A percentile compares a stretch with the other conserved stretches of the same genome.
These are phyloP conservation scores for Trypoxylon attenuatum DNA, from an alignment of 2,888 invertebrate genomes.

Conservation along the genomic window DNA sequence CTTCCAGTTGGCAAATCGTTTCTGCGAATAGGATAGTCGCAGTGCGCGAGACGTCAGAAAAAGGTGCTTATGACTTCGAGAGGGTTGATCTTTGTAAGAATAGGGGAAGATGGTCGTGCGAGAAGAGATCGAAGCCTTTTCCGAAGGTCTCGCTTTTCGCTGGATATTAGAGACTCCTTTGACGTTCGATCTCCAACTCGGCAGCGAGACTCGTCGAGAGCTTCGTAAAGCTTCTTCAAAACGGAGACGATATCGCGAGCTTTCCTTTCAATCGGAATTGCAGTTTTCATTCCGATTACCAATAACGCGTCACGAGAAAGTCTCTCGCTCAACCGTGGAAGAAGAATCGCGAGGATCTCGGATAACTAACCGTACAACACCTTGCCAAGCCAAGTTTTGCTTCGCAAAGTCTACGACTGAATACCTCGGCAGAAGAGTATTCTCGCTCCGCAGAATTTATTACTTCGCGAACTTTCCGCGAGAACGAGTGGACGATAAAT, in stretches of 20 bases:
- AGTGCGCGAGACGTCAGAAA: background rate
- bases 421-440: too few relatives aligned
- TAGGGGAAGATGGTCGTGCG: constrained; percentile 25
- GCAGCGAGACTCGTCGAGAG: background rate
- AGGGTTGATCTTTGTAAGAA: constrained; percentile 16
- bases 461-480: background rate
- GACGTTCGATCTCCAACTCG: constrained; percentile 5
- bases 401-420: too few relatives aligned
- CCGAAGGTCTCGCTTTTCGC: constrained; percentile 8
- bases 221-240: constrained; percentile 7
- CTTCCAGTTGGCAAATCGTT: too few relatives aligned
- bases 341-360: constrained; percentile 20
- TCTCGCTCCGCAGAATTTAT: too few relatives aligned
- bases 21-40: background rate
- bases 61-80: background rate
- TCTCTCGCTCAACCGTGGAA: constrained; percentile 5
- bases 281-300: constrained; percentile 16
- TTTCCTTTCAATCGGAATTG: constrained; percentile 10
- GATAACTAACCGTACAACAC: background rate
- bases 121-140: constrained; percentile 17
- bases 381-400: background rate
- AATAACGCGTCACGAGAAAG: constrained; percentile 9
- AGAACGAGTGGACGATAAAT: background rate
- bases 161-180: constrained; percentile 36
- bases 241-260: background rate